Conservation (phyloP, 2,797 vertebrate species). For the Etheostoma nigrum region DNA sequence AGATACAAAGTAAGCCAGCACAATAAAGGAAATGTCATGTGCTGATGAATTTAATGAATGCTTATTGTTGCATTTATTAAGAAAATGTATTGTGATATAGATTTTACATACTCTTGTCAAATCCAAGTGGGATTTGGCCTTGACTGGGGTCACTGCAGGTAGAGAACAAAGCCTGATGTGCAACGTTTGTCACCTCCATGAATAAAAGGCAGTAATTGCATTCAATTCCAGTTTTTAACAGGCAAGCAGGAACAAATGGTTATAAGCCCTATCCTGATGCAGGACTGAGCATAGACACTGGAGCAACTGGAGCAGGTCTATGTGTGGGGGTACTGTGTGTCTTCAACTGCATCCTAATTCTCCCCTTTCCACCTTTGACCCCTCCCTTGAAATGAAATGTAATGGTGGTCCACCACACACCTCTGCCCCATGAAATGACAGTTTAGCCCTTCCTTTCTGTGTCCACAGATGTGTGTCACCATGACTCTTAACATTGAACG, state of each 20-base stretch:
- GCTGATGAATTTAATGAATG: no score
- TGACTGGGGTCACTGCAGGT: not conserved
- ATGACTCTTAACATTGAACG: conserved; percentile 55
- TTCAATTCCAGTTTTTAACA: not conserved
- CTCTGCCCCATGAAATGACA: conserved; percentile 39
- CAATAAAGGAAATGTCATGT: no score
- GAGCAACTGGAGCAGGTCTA: not conserved
- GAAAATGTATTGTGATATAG: no score
- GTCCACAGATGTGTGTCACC: conserved; percentile 21
- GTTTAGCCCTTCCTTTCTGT: conserved; percentile 7
- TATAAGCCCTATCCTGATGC: not conserved
- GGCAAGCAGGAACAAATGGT: not conserved
- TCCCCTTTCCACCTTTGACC: conserved; percentile 10
- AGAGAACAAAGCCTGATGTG: not conserved
- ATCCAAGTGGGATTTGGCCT: not conserved
- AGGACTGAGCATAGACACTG: not conserved
- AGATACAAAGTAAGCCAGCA: no score
- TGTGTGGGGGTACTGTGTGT: not conserved
- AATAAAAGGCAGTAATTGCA: not conserved
- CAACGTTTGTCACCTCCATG: not conserved
- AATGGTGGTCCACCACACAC: conserved; percentile 18
- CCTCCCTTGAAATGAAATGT: conserved; percentile 33
- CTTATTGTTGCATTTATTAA: no score
- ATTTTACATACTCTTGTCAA: no score
- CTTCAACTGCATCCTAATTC: conserved; percentile 2